Evolutionary conservation across 1,140 invertebrate species (phyloP), one percentile per base, ranked within the genome.

Genomic region (Orius laevigatus): DNA sequence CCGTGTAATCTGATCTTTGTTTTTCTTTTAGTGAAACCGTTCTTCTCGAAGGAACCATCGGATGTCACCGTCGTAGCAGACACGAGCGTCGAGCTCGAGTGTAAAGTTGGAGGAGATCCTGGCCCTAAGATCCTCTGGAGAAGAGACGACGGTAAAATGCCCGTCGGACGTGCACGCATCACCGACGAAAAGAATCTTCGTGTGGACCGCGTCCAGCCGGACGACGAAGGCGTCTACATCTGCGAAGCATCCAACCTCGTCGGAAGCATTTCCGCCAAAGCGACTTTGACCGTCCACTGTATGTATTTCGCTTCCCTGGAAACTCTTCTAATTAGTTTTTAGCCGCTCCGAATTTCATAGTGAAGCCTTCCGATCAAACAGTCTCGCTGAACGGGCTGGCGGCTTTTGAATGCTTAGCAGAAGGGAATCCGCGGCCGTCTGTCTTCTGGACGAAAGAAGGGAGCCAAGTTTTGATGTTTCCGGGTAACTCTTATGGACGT

Each of bases 361-460:
- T 79, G 49, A 75, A 74, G 45, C 87, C 87, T 0, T 72, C 71
- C 49, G 81, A 89, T 59, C 76, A 82, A 59, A 72, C 75, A 45
- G 76, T 84, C 1, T 77, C 73, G 2, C 59, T 78, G 10, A 82
- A 82, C 55, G 74, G 79, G 8, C 73, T 81, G 25, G 83, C 81
- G 3, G 77, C 75, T 31, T 78, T 91, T 57, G 79, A 81, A 38
- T 92, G 88, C 62, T 73, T 74, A 14, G 83, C 83, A 1, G 74
- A 70, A 41, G 87, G 87, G 12, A 81, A 82, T 57, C 87, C 88
- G 1, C 68, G 73, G 18, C 87, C 88, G 0, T 80, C 82, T 3
- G 76, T 88, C 2, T 90, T 84, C 62, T 92, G 88, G 84, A 81
- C 76, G 31, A 79, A 81, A 55, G 83, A 86, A 61, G 83, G 84